Percentiles rank a stretch among this genome's conserved stretches.
Evolutionary conservation across 2,888 invertebrate genomes (phyloP).

Genomic region (Drosophila kuntzei): DNA sequence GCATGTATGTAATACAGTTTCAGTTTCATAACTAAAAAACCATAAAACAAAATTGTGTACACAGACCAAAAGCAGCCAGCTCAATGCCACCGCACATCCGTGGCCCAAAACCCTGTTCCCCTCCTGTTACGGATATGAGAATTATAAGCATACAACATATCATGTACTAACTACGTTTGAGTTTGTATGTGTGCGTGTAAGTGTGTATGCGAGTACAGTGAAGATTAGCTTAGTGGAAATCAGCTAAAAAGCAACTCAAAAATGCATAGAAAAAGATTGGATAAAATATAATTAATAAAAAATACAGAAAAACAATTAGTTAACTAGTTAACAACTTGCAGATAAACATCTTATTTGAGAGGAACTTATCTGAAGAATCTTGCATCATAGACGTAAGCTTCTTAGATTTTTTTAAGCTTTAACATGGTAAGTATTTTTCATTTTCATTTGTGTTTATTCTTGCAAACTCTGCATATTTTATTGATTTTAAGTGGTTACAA

Average conservation of each 20-base stretch:
- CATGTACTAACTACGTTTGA: constrained; percentile 12
- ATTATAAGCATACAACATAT: constrained; percentile 57
- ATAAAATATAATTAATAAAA: neutral
- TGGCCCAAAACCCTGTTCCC: neutral
- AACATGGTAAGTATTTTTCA: neutral
- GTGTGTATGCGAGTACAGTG: constrained; percentile 26
- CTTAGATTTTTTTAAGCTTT: neutral
- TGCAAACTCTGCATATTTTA: neutral
- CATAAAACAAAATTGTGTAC: constrained; percentile 80
- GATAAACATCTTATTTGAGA: neutral
- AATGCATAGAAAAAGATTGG: neutral
- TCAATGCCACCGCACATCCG: constrained; percentile 19
- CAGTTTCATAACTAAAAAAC: constrained; percentile 79
- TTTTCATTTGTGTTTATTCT: neutral
- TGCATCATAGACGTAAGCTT: neutral
- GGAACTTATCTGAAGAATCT: neutral
- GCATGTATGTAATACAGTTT: constrained; percentile 71
- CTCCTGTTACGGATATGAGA: constrained; percentile 35
- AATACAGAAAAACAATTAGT: neutral
- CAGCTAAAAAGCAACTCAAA: constrained; percentile 11
- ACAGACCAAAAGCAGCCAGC: constrained; percentile 45
- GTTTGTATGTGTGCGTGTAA: constrained; percentile 1
- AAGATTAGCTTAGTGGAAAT: constrained; percentile 72
- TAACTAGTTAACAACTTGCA: neutral
- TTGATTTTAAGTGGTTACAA: neutral